Percentiles rank a stretch among this genome's conserved stretches.
phyloP scores from a whole-genome alignment of 2,888 invertebrate genomes.

The Eupithecia subumbrata region DNA sequence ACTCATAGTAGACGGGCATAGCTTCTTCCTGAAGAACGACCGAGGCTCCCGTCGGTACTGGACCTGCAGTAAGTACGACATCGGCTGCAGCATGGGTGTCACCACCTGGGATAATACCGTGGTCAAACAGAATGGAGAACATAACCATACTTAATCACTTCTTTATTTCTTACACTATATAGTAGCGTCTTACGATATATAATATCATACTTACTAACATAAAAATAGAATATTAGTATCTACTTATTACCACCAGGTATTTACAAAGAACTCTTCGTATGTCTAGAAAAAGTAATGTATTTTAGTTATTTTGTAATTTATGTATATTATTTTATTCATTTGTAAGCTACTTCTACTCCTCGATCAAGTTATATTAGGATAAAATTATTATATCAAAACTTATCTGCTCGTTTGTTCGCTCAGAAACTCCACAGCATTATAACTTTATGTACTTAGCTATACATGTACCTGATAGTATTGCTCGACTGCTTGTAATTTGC shows the following conservation, averaged over 20 bases:
- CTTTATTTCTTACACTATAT: neutral
- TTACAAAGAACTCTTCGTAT: neutral
- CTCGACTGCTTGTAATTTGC: neutral
- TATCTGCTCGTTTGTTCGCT: neutral
- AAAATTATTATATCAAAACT: neutral
- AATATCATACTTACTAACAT: neutral
- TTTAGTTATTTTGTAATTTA: too few relatives aligned
- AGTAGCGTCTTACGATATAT: too few relatives aligned
- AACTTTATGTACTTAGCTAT: neutral
- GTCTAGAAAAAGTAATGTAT: neutral
- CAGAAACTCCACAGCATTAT: neutral
- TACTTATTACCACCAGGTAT: neutral
- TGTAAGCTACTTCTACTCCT: too few relatives aligned
- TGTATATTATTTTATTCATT: too few relatives aligned
- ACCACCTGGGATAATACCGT: neutral
- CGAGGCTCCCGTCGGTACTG: conserved; percentile 2
- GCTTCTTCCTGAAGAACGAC: conserved; percentile 2
- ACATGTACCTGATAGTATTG: neutral
- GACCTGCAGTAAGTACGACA: conserved; percentile 3
- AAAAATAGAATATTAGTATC: neutral
- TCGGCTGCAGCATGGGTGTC: neutral
- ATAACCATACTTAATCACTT: neutral
- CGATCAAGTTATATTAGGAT: neutral
- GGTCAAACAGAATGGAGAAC: neutral
- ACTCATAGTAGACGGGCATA: neutral